Conservation (phyloP, 2,113 vertebrate genomes). For the Thalassarche chlororhynchos region DNA sequence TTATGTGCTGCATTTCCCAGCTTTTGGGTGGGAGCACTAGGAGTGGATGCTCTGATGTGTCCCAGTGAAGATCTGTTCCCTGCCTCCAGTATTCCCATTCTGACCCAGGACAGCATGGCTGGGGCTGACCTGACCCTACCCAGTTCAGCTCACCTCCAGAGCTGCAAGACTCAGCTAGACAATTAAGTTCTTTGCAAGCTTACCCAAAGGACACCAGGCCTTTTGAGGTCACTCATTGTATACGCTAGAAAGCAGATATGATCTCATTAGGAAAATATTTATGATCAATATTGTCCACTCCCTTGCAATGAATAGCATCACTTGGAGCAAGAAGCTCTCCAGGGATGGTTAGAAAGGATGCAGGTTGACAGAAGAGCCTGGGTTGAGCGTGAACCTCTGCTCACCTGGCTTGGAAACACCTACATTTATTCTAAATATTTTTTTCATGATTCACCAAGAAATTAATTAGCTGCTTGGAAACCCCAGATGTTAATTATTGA, state of each 20-base stretch:
- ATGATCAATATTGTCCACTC: conserved; percentile 42
- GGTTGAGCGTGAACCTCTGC: background rate
- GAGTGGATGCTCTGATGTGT: background rate
- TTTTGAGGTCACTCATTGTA: conserved; percentile 5
- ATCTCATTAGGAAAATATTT: conserved; percentile 52
- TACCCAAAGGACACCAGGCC: background rate
- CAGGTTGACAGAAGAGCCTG: background rate
- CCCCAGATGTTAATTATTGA: conserved; percentile 50
- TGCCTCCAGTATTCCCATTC: background rate
- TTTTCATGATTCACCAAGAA: background rate
- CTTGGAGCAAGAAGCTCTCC: background rate
- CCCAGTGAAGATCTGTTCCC: background rate
- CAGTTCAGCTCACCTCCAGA: background rate
- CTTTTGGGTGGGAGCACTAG: background rate
- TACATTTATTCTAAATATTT: background rate
- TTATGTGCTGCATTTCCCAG: background rate
- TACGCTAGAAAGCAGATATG: conserved; percentile 8
- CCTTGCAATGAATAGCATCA: background rate
- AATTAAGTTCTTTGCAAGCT: background rate
- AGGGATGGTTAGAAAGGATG: background rate
- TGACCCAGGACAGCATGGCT: background rate
- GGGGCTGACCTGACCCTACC: background rate
- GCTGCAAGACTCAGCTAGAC: background rate
- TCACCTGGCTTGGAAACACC: conserved; percentile 31
- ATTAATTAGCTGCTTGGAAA: conserved; percentile 62